phyloP scores from a whole-genome alignment of 2,113 vertebrate species.

The Andinoacara biseriatus region DNA sequence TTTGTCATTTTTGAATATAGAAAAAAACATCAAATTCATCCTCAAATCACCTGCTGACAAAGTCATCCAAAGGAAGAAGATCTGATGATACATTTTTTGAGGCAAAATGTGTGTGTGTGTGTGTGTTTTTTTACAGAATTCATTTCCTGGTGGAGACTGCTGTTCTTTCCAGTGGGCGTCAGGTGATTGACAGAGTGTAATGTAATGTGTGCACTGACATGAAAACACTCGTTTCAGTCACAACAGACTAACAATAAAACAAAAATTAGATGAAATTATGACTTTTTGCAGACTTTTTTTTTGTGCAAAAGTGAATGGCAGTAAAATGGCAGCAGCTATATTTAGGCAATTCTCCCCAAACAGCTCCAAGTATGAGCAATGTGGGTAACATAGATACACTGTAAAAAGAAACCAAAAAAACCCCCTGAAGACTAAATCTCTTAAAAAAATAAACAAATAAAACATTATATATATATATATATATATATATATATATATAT shows the following conservation, averaged over 20 bases:
- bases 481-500: no score
- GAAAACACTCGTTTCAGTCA: conserved; percentile 40
- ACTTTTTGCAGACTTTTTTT: conserved; percentile 24
- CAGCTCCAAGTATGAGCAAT: background rate
- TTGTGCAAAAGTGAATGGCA: conserved; percentile 26
- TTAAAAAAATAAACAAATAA: no score
- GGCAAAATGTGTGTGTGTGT: background rate
- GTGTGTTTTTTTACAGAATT: background rate
- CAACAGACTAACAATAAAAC: conserved; percentile 36
- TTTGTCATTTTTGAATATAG: background rate
- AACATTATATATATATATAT: no score
- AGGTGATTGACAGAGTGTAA: conserved; percentile 52
- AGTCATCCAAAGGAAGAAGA: background rate
- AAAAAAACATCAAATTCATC: background rate
- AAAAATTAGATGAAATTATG: conserved; percentile 50
- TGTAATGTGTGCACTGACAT: conserved; percentile 31
- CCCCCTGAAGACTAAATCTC: no score
- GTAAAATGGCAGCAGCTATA: conserved; percentile 31
- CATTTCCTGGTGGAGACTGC: conserved; percentile 22
- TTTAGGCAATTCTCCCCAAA: background rate
- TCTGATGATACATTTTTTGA: background rate
- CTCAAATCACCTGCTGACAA: background rate
- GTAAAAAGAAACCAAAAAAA: rapidly evolving
- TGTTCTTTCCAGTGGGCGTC: conserved; percentile 38
- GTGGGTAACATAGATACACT: conserved; percentile 11